Evolutionary conservation across 2,113 vertebrate genomes (phyloP).

Genomic region (Azemiops feae): DNA sequence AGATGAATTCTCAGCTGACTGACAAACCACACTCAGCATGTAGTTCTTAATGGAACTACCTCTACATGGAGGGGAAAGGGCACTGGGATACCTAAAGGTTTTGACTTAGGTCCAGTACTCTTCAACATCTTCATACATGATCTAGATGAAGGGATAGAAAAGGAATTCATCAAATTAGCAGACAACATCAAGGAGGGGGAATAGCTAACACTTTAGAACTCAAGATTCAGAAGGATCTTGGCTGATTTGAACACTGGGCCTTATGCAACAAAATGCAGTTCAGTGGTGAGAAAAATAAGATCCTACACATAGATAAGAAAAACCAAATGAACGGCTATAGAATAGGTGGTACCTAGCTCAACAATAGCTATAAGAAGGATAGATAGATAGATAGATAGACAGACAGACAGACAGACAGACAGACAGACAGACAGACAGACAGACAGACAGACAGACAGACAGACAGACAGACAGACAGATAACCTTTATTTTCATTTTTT

Average conservation of each 20-base stretch:
- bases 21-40: background rate
- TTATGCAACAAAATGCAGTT: background rate
- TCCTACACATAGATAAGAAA: background rate
- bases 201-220: background rate
- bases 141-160: background rate
- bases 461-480: too few species aligned
- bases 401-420: too few species aligned
- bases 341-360: too few species aligned
- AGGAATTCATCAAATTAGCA: background rate
- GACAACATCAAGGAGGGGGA: background rate
- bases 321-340: too few species aligned
- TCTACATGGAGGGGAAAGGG: background rate
- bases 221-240: background rate
- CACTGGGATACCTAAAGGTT: background rate
- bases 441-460: too few species aligned
- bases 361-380: too few species aligned
- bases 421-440: too few species aligned
- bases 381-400: too few species aligned
- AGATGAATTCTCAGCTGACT: background rate
- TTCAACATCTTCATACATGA: background rate
- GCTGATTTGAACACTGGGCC: background rate
- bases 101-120: background rate
- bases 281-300: background rate
- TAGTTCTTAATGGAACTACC: background rate
- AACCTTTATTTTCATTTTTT: too few species aligned